A percentile compares a stretch with the other conserved stretches of the same genome.
These are phyloP conservation scores for Phortica magna DNA, from an alignment of 2,888 invertebrate species.

Conservation along the genomic window DNA sequence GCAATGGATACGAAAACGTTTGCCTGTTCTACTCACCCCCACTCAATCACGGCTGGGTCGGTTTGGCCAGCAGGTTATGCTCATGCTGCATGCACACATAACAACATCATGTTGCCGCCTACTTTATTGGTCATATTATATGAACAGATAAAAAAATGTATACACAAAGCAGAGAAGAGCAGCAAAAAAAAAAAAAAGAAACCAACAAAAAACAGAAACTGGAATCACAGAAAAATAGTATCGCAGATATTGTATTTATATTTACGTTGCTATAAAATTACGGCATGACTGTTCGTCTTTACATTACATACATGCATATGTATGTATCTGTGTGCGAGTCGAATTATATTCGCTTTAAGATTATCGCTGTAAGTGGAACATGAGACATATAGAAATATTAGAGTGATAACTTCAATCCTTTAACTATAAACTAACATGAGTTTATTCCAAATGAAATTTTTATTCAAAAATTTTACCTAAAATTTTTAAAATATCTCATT, in stretches of 20 bases:
- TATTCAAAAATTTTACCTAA: no score
- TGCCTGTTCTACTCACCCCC: neutral
- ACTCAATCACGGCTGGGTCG: neutral
- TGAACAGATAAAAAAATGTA: constrained; percentile 48
- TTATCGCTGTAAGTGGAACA: no score
- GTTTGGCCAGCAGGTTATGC: constrained; percentile 47
- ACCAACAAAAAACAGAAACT: constrained; percentile 27
- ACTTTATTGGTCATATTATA: constrained; percentile 72
- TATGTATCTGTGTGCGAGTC: no score
- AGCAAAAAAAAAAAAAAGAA: constrained; percentile 37
- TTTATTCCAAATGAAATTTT: no score
- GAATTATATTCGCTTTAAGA: no score
- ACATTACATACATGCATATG: constrained; percentile 35
- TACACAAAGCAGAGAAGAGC: constrained; percentile 21
- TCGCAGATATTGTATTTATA: constrained; percentile 57
- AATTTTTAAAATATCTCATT: no score
- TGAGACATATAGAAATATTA: no score
- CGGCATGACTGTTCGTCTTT: constrained; percentile 55
- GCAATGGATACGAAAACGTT: neutral
- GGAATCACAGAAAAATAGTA: constrained; percentile 17
- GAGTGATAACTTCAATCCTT: no score
- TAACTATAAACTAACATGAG: no score
- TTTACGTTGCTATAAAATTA: constrained; percentile 72
- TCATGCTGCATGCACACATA: constrained; percentile 41
- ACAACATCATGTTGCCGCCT: constrained; percentile 56